phyloP scores from a whole-genome alignment of 1,140 invertebrate genomes.

The Drosophila aff. region DNA sequence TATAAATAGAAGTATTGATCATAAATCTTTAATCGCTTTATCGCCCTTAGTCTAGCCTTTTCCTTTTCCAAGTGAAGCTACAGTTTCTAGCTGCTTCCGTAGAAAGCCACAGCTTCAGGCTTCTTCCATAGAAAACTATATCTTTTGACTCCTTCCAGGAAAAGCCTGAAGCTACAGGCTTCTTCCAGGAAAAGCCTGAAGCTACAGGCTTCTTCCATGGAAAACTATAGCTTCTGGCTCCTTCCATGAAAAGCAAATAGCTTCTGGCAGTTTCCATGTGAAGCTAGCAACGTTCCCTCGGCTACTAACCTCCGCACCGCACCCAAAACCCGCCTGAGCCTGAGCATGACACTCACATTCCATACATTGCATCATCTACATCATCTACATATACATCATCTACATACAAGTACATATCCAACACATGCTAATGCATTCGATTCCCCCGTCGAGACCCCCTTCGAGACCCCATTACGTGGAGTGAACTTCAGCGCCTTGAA shows the following conservation, averaged over 20 bases:
- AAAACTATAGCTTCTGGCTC: background rate
- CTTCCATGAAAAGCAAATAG: background rate
- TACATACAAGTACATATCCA: too few species aligned
- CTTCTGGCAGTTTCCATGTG: background rate
- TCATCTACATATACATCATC: too few species aligned
- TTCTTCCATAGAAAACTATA: background rate
- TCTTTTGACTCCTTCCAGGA: background rate
- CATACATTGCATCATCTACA: too few species aligned
- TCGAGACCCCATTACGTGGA: background rate
- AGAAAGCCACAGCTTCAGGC: too few species aligned
- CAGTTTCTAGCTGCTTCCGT: too few species aligned
- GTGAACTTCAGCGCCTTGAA: slow-evolving; percentile 15
- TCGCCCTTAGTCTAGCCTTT: background rate
- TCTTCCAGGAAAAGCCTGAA: background rate
- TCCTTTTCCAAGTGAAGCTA: background rate
- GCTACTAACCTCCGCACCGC: slow-evolving; percentile 1
- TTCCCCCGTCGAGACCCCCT: background rate
- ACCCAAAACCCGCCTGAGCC: slow-evolving; percentile 10
- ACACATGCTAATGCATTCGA: slow-evolving; percentile 13
- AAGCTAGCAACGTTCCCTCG: background rate
- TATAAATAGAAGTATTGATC: background rate
- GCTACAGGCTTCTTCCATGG: background rate
- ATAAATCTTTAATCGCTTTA: background rate
- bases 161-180: background rate
- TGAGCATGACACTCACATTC: slow-evolving; percentile 4